phyloP scores from a whole-genome alignment of 2,113 vertebrate genomes.

The Pelecanus crispus region DNA sequence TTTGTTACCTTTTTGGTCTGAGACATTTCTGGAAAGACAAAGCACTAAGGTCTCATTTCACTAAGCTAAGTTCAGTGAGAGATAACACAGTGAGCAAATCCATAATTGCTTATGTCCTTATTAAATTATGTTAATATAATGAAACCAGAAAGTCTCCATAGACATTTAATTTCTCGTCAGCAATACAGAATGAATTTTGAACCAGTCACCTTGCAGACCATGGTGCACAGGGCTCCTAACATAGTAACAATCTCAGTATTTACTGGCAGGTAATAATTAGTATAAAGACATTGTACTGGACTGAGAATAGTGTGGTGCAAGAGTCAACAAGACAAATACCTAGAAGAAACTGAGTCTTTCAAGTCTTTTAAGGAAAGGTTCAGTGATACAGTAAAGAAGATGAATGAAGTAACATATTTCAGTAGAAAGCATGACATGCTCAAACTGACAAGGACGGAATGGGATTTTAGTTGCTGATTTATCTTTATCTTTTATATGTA shows the following conservation, averaged over 20 bases:
- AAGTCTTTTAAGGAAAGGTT: neutral
- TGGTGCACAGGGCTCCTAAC: neutral
- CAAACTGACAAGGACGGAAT: neutral
- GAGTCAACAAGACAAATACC: neutral
- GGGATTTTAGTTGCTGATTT: neutral
- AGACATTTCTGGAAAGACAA: neutral
- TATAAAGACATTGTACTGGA: neutral
- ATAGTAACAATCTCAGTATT: neutral
- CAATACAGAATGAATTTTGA: neutral
- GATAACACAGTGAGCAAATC: neutral
- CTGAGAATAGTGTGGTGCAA: neutral
- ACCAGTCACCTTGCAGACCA: neutral
- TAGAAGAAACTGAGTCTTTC: neutral
- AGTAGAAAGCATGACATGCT: neutral
- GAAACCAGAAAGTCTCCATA: neutral
- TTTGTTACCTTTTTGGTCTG: neutral
- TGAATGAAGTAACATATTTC: neutral
- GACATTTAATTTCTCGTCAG: neutral
- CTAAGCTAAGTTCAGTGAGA: neutral
- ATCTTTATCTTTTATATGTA: neutral
- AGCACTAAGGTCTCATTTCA: neutral
- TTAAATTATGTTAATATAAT: neutral
- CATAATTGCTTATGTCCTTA: neutral
- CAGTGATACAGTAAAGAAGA: neutral
- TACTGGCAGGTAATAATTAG: rapidly evolving